A percentile compares a stretch with the other conserved stretches of the same genome.
phyloP scores from a whole-genome alignment of 2,113 vertebrate genomes.

The Pandion haliaetus region DNA sequence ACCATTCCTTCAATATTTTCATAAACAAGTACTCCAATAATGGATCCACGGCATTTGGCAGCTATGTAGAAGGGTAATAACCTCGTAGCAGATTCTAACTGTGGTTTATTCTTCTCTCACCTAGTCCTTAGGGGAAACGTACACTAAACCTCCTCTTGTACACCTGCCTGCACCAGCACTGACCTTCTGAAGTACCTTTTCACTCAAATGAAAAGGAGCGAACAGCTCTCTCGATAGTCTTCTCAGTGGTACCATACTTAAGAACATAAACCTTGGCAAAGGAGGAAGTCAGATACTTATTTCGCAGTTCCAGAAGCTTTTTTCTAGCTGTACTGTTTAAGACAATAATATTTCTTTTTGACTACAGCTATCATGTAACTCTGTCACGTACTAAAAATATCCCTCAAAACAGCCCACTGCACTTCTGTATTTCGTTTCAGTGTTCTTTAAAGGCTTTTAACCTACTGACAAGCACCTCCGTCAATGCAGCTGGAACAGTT shows the following conservation, averaged over 20 bases:
- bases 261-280: background rate
- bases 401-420: background rate
- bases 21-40: background rate
- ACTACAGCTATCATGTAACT: background rate
- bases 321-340: background rate
- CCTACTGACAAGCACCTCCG: background rate
- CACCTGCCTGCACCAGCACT: rapidly evolving
- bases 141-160: background rate
- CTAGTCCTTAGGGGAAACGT: background rate
- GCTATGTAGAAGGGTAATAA: background rate
- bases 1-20: background rate
- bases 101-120: background rate
- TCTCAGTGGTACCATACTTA: background rate
- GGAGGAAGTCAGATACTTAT: background rate
- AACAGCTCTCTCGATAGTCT: background rate
- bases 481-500: background rate
- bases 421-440: background rate
- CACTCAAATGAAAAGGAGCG: rapidly evolving
- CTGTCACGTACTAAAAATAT: background rate
- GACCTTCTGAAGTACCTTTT: background rate
- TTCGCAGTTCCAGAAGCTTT: background rate
- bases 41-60: background rate
- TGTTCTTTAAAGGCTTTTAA: background rate
- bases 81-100: background rate
- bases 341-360: background rate